Conservation (phyloP, 2,797 vertebrate species). For the Takifugu ocellatus region DNA sequence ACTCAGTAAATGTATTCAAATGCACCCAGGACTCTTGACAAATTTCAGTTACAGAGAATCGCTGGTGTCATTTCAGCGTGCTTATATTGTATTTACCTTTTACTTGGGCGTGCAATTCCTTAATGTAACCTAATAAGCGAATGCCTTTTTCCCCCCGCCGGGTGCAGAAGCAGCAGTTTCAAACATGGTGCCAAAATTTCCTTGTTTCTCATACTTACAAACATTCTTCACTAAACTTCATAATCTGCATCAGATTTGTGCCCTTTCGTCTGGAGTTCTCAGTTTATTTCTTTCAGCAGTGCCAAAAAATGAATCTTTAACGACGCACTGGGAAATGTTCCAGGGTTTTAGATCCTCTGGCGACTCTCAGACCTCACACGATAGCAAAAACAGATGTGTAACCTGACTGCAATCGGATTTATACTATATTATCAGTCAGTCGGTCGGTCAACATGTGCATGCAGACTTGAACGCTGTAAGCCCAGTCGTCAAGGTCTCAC, state of each 20-base stretch:
- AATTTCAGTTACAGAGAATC: constrained; percentile 30
- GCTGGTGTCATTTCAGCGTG: constrained; percentile 19
- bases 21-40: constrained; percentile 7
- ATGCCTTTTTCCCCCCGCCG: constrained; percentile 29
- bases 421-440: constrained; percentile 58
- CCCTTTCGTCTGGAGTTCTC: constrained; percentile 16
- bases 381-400: constrained; percentile 68
- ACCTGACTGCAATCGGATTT: constrained; percentile 47
- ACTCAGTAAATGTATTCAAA: constrained; percentile 3
- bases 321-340: constrained; percentile 27
- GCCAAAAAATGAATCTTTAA: constrained; percentile 36
- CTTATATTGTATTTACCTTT: constrained; percentile 31
- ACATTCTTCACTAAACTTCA: constrained; percentile 33
- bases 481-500: constrained; percentile 44
- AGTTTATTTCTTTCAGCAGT: constrained; percentile 13
- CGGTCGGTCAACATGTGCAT: constrained; percentile 49
- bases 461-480: constrained; percentile 19
- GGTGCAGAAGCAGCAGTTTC: constrained; percentile 38
- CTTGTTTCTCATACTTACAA: constrained; percentile 19
- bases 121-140: constrained; percentile 34
- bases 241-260: constrained; percentile 28
- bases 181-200: constrained; percentile 29
- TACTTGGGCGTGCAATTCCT: constrained; percentile 39
- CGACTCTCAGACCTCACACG: constrained; percentile 44
- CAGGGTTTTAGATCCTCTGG: constrained; percentile 27